Evolutionary conservation across 2,888 invertebrate species (phyloP), one percentile per base, ranked within the genome.

Genomic region (Sarcophaga carnaria): DNA sequence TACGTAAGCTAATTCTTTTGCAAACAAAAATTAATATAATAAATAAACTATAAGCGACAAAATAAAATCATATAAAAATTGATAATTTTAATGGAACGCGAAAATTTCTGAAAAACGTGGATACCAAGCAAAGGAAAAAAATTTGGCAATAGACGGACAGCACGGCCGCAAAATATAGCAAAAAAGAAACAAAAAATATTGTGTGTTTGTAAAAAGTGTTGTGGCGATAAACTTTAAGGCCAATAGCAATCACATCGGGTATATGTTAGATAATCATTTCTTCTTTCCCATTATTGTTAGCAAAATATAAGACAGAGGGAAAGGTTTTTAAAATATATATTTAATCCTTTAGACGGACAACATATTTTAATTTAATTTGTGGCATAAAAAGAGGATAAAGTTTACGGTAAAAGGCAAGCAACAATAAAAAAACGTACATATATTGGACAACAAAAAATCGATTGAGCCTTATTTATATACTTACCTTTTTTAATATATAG

Each of bases 201-300:
- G 37, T 37, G 37, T 37, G 37, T 37, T 8, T 37, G 37, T 37
- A 45, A 64, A 62, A 20, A 62, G 12, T 54, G 49, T 27, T 37
- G 72, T 27, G 14, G 54, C 49, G 25, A 25, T 59, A 71, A 70
- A 70, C 8, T 25, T 37, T 22, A 37, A 60, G 59, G 71, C 71
- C 37, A 72, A 72, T 47, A 75, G 25, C 75, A 78, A 67, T 12
- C 78, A 70, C 69, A 69, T 25, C 63, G 27, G 47, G 45, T 60
- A 78, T 22, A 22, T 25, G 62, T 85, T 85, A 85, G 85, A 77
- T 85, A 85, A 85, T 76, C 85, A 77, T 63, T 72, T 54, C 49
- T 3, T 49, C 4, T 8, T 14, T 12, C 14, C 54, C 17, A 54
- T 54, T 54, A 54, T 80, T 72, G 17, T 66, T 66, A 3, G 66